Base-by-base conservation (phyloP, 2,888 invertebrate species). In the Choristoneura rosaceana region DNA sequence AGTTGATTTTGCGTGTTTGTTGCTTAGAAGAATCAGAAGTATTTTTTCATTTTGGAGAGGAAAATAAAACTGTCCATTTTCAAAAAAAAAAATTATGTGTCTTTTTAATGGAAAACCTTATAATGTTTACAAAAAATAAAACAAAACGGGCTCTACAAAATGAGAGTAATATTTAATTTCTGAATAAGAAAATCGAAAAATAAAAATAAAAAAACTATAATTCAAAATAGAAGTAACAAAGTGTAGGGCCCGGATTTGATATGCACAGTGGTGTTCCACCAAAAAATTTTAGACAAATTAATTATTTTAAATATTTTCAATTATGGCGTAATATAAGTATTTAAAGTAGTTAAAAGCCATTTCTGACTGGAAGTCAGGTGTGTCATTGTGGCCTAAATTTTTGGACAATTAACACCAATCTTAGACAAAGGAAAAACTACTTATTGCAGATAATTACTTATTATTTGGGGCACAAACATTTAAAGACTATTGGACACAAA, bases 391-490 rank as follows among this genome's bases (percentile, higher is more conserved):
- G 86, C 91, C 92, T 78, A 88, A 82, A 86, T 91, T 82, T 79
- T 74, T 74, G 69, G 74, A 76, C 84, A 85, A 90, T 91, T 92
- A 91, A 89, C 91, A 89, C 85, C 76, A 84, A 89, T 90, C 78
- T 74, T 62, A 74, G 82, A 89, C 88, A 88, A 90, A 90, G 90
- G 85, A 89, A 87, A 86, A 80, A 76, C 73, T 73, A 77, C 76
- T 85, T 87, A 87, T 87, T 82, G 84, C 80, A 84, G 84, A 87
- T 85, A 87, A 83, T 81, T 79, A 82, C 64, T 43, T 41, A 59
- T 82, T 78, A 89, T 86, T 83, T 88, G 75, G 92, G 84, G 64
- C 91, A 88, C 86, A 87, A 87, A 88, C 90, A 90, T 90, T 90
- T 89, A 86, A 89, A 89, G 84, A 81, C 84, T 85, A 91, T 90